These are phyloP conservation scores for Oscheius sp. DNA, from an alignment of 2,888 invertebrate species.

Conservation along the genomic window DNA sequence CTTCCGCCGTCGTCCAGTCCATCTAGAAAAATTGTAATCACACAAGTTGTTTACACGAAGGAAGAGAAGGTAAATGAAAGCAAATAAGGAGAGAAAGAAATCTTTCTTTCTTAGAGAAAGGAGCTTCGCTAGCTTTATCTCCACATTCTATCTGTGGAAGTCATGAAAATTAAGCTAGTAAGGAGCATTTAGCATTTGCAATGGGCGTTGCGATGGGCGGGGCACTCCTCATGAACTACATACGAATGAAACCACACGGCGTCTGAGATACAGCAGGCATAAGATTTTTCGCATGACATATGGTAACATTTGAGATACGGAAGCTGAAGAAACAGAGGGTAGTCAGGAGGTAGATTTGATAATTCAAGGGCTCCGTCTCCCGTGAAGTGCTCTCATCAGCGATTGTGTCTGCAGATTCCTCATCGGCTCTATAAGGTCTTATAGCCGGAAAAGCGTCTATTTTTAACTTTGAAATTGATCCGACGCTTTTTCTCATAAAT, in stretches of 20 bases:
- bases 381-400: background rate
- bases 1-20: constrained; percentile 16
- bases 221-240: constrained; percentile 21
- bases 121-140: too few relatives aligned
- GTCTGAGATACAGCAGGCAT: background rate
- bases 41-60: background rate
- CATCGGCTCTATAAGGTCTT: background rate
- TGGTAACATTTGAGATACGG: background rate
- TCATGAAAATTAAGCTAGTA: constrained; percentile 13
- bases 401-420: too few relatives aligned
- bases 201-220: constrained; percentile 4
- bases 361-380: background rate
- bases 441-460: background rate
- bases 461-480: too few relatives aligned
- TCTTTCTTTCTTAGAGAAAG: background rate
- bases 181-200: constrained; percentile 22
- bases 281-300: constrained; percentile 9
- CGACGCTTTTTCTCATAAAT: too few relatives aligned
- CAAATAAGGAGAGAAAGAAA: constrained; percentile 3
- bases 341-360: background rate
- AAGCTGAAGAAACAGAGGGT: background rate
- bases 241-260: constrained; percentile 20
- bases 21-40: background rate
- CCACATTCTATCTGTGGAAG: too few relatives aligned
- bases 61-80: constrained; percentile 10